Evolutionary conservation across 2,797 vertebrate genomes (phyloP), one percentile per base, ranked within the genome.

Genomic region (Darevskia nairensis): DNA sequence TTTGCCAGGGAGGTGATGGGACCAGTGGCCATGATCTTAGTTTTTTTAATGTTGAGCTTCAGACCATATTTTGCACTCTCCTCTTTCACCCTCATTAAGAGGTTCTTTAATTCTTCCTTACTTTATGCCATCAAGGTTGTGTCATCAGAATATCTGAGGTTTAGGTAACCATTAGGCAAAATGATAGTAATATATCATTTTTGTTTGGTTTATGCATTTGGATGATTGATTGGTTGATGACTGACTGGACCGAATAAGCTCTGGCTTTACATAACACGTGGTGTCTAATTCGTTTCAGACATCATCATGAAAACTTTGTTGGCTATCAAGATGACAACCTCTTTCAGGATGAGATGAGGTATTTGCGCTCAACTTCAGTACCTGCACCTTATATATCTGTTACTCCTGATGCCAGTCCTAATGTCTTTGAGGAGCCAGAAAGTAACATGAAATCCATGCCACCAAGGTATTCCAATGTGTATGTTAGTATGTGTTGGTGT

Each of bases 401-500:
- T 91, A 99, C 99, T 79, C 99, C 99, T 25, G 99, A 99, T 76
- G 99, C 99, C 82, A 98, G 99, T 93, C 99, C 99, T 81, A 99
- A 99, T 93, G 99, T 99, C 85, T 99, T 99, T 93, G 98, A 99
- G 95, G 99, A 99, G 91, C 98, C 99, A 68, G 98, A 99, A 92
- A 99, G 97, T 95, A 99, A 99, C 96, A 99, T 99, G 99, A 99
- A 99, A 93, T 99, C 99, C 77, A 99, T 99, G 99, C 99, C 99
- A n/a, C 99, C 98, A 85, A 99, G 99, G 99, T 99, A 98, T 83
- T 88, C 88, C 76, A 89, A 46, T 91, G 83, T 72, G 87, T 39
- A 83, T 90, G 25, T 92, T 82, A 66, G 29, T 84, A 3, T 68
- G 1, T 94, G 41, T 81, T 76, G 86, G 21, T 88, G 55, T 41